phyloP scores from a whole-genome alignment of 1,140 invertebrate species.

The Grapholita molesta region DNA sequence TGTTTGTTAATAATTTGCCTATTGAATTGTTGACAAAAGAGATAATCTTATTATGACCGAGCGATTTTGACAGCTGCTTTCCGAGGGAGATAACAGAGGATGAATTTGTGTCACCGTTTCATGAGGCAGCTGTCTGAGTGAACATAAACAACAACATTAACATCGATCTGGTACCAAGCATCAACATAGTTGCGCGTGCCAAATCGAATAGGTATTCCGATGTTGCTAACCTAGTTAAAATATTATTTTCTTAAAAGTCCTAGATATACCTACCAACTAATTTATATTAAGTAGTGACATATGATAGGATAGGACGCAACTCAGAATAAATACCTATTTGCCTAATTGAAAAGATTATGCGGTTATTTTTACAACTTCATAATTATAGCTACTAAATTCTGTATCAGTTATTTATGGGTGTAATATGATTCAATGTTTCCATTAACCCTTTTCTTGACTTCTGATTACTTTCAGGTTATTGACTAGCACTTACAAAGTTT shows the following conservation, averaged over 20 bases:
- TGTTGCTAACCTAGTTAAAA: background rate
- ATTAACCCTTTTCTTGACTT: too few species aligned
- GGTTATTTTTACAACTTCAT: too few species aligned
- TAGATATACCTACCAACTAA: background rate
- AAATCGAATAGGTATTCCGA: background rate
- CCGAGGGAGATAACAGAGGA: background rate
- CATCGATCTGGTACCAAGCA: constrained; percentile 6
- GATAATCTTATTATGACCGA: constrained; percentile 8
- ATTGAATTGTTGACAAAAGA: background rate
- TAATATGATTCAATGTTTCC: too few species aligned
- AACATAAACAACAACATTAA: constrained; percentile 13
- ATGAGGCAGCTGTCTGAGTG: constrained; percentile 2
- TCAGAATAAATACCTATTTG: too few species aligned
- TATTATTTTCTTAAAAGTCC: background rate
- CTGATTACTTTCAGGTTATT: too few species aligned
- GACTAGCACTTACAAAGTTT: too few species aligned
- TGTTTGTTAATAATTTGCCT: background rate
- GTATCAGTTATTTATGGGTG: too few species aligned
- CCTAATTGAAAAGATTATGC: too few species aligned
- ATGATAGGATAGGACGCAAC: too few species aligned
- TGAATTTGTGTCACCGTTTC: constrained; percentile 10
- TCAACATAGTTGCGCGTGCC: constrained; percentile 11
- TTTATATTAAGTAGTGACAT: too few species aligned
- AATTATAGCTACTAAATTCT: too few species aligned
- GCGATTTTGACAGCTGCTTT: background rate